phyloP scores from a whole-genome alignment of 2,888 invertebrate species.

The Panzeria rudis region DNA sequence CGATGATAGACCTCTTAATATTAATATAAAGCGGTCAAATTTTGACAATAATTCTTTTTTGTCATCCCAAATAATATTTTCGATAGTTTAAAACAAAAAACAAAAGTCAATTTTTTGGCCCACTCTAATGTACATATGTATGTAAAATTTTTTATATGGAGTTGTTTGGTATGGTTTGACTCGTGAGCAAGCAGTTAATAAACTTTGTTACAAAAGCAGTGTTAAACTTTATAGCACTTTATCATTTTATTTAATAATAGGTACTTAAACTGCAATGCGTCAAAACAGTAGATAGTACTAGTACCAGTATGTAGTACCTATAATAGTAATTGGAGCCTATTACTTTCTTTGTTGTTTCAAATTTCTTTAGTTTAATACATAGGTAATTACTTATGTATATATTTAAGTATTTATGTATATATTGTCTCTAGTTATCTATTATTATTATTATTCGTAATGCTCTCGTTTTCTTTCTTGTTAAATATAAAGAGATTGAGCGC shows the following conservation, averaged over 20 bases:
- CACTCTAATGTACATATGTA: slow-evolving; percentile 25
- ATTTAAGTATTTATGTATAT: neutral
- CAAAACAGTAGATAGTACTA: slow-evolving; percentile 35
- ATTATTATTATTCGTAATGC: slow-evolving; percentile 13
- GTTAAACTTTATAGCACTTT: neutral
- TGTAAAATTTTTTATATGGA: slow-evolving; percentile 27
- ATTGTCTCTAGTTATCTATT: slow-evolving; percentile 19
- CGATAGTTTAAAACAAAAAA: no score
- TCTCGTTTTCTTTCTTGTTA: slow-evolving; percentile 39
- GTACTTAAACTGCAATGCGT: slow-evolving; percentile 56
- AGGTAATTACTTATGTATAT: neutral
- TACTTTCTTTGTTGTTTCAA: slow-evolving; percentile 31
- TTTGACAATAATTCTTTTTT: no score
- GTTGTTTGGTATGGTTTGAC: slow-evolving; percentile 17
- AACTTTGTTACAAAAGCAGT: slow-evolving; percentile 2
- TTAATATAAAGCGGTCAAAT: no score
- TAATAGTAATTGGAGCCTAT: slow-evolving; percentile 57
- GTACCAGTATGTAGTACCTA: neutral
- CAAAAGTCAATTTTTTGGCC: no score
- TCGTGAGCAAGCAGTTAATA: slow-evolving; percentile 13
- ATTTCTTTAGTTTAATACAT: neutral
- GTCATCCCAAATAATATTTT: no score
- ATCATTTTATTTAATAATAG: slow-evolving; percentile 9
- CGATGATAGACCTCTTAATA: no score
- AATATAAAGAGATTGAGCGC: slow-evolving; percentile 19